Percentiles rank a stretch among this genome's conserved stretches.
Conservation (phyloP, 2,113 vertebrate genomes). For the Maccullochella peelii region DNA sequence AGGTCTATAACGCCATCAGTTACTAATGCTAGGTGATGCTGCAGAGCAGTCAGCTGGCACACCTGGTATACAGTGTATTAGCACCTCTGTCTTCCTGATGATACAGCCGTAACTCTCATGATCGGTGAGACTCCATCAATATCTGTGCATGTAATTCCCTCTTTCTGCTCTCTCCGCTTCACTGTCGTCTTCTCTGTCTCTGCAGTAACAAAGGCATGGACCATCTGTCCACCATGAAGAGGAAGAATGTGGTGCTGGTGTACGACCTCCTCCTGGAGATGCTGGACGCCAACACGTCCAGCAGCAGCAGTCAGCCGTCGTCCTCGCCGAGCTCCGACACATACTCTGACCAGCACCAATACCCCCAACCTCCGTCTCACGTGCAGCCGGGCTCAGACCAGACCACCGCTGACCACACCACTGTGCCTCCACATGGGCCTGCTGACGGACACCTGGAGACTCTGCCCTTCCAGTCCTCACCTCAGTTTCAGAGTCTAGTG, state of each 20-base stretch:
- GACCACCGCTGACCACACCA: background rate
- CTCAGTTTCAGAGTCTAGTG: constrained; percentile 2
- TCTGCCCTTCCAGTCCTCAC: constrained; percentile 15
- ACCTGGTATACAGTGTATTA: too few relatives aligned
- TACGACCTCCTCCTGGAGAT: constrained; percentile 97
- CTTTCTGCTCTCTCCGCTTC: background rate
- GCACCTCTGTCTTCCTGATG: background rate
- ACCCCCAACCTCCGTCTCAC: constrained; percentile 4
- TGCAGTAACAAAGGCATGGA: constrained; percentile 97
- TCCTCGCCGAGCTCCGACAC: constrained; percentile 47
- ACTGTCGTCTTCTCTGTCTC: background rate
- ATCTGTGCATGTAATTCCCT: background rate
- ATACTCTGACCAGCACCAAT: constrained; percentile 43
- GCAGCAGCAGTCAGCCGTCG: constrained; percentile 81
- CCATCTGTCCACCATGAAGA: constrained; percentile 97
- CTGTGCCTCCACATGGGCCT: background rate
- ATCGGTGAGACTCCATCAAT: too few relatives aligned
- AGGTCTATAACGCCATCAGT: too few relatives aligned
- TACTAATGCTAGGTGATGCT: too few relatives aligned
- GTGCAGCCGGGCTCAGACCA: constrained; percentile 10
- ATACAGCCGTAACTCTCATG: background rate
- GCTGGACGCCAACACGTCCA: constrained; percentile 91
- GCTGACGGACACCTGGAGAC: constrained; percentile 36
- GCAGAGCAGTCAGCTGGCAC: too few relatives aligned
- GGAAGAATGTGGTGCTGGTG: constrained; percentile 93